Base-by-base conservation (phyloP, 1,140 invertebrate species). In the Ridgeia piscesae region DNA sequence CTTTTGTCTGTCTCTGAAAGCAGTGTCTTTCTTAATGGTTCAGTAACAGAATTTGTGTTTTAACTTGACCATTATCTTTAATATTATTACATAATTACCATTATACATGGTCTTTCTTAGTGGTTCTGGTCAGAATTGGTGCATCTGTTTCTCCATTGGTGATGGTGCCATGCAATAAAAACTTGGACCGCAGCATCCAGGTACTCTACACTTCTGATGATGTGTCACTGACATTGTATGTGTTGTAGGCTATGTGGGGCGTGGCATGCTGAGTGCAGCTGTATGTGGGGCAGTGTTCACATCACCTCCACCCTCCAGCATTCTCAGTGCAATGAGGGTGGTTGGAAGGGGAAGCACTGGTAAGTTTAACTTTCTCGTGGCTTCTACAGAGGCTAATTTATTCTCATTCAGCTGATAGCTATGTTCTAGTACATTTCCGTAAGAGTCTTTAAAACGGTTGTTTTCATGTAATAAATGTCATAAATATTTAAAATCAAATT, bases 221-320 rank as follows among this genome's bases (percentile, higher is more conserved):
- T 42, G 11, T 42, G 42, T 4, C 42, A 42, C 42, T 42, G 42
- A 11, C 11, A 42, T 42, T 42, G 42, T 42, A 42, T 42, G 42
- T n/a, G 11, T 89, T 88, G 48, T 42, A 92, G 98, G 98, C 92
- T 98, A 97, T 94, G 97, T 98, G 88, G 98, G 98, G 0, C 92
- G 95, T 58, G 98, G 98, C 8, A 97, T 98, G 97, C 95, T 98
- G 90, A 97, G 97, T 89, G 98, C 97, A 6, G 97, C 97, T 21
- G 97, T 98, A 27, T 96, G 97, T 91, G 98, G 98, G 0, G 96
- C 97, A 1, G 96, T 98, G 91, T 99, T 98, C 95, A 97, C 98
- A 0, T 97, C 98, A 6, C 98, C 98, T 8, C 96, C 96, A 33
- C 97, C 98, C 0, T 96, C 97, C 1, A 96, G 96, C 92, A 97